A percentile compares a stretch with the other conserved stretches of the same genome.
Conservation (phyloP, 64 coral and sea anemone species). For the Stylophora pistillata region DNA sequence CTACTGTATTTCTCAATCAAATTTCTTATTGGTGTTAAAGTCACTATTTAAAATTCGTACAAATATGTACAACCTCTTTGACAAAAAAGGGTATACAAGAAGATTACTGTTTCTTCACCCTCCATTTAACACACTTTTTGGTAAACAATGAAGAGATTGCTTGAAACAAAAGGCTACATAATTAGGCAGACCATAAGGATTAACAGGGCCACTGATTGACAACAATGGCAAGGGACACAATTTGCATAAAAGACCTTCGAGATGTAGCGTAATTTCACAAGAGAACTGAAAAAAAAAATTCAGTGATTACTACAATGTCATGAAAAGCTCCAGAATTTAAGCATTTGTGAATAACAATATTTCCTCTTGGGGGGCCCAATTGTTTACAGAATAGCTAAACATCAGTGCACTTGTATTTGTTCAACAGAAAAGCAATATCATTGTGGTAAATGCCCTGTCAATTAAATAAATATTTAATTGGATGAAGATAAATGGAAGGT, state of each 20-base stretch:
- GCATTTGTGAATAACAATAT: not conserved
- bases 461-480: constrained; percentile 54
- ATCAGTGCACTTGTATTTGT: not conserved
- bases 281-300: not conserved
- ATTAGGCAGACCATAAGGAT: constrained; percentile 13
- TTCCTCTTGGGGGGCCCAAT: not conserved
- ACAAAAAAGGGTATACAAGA: not conserved
- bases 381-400: constrained; percentile 45
- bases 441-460: not conserved
- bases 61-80: not conserved
- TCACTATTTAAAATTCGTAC: too few relatives aligned
- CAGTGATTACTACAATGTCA: not conserved
- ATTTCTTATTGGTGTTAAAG: too few relatives aligned
- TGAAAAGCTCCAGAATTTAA: not conserved
- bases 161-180: constrained; percentile 18
- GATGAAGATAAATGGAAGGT: constrained; percentile 28
- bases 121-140: not conserved
- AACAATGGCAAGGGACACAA: not conserved
- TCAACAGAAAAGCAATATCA: constrained; percentile 37
- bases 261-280: not conserved
- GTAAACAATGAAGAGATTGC: constrained; percentile 2
- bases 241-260: not conserved
- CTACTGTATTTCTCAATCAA: too few relatives aligned
- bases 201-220: not conserved
- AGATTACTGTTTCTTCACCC: not conserved